Evolutionary conservation across 2,113 vertebrate species (phyloP).

Genomic region (Clarias macrocephalus): DNA sequence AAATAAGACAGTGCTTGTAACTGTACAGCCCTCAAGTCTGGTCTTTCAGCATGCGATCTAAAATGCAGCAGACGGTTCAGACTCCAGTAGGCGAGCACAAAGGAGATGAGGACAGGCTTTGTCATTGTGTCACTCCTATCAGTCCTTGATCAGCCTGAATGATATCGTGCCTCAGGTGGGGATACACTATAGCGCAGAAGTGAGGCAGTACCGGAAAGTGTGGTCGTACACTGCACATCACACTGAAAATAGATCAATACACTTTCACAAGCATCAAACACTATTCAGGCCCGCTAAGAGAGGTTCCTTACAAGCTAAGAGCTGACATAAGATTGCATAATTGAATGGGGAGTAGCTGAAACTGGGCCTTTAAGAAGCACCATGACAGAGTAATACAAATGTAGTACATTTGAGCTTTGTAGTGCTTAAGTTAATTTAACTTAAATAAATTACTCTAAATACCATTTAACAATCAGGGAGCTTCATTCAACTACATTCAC

Average conservation of each 20-base stretch:
- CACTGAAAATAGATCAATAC: background rate
- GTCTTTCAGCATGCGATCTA: background rate
- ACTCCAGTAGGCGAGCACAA: background rate
- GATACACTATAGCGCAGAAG: background rate
- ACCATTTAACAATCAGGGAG: background rate
- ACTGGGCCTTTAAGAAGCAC: slow-evolving; percentile 2
- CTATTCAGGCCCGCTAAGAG: background rate
- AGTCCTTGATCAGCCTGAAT: slow-evolving; percentile 13
- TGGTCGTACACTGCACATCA: background rate
- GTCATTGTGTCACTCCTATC: slow-evolving; percentile 33
- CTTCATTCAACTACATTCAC: background rate
- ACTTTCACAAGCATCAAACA: background rate
- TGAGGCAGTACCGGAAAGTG: background rate
- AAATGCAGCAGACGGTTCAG: background rate
- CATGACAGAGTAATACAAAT: too few relatives aligned
- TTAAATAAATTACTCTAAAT: background rate
- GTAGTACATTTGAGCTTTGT: background rate
- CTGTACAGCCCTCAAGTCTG: background rate
- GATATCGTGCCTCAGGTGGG: slow-evolving; percentile 12
- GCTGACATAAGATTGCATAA: background rate
- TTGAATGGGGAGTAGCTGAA: slow-evolving; percentile 2
- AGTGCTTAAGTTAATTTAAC: slow-evolving; percentile 9
- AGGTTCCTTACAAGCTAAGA: background rate
- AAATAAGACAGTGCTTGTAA: background rate
- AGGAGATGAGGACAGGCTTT: slow-evolving; percentile 29